Evolutionary conservation across 2,113 vertebrate genomes (phyloP).

Genomic region (Tauraco erythrolophus): DNA sequence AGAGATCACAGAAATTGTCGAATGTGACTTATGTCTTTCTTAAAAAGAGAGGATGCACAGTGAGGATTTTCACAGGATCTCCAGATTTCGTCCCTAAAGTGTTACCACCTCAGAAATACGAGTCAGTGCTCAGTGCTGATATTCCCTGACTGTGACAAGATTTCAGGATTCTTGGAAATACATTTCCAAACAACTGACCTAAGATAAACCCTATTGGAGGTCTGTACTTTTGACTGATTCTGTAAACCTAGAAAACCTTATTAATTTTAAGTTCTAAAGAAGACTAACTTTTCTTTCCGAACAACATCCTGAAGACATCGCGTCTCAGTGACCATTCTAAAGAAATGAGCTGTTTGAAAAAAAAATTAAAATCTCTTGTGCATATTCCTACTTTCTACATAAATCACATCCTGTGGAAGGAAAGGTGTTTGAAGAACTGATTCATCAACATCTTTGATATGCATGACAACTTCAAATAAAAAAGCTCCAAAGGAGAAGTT

Average conservation of each 20-base stretch:
- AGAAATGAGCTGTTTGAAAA: background rate
- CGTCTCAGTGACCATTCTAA: background rate
- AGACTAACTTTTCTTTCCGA: background rate
- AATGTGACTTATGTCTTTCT: background rate
- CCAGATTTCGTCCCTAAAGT: accelerated
- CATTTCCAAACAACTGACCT: background rate
- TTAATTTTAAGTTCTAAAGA: background rate
- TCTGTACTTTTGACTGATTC: background rate
- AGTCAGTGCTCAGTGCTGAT: background rate
- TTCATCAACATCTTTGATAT: constrained; percentile 36
- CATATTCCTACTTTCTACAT: background rate
- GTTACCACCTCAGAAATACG: background rate
- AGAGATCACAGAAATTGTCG: background rate
- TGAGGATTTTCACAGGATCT: background rate
- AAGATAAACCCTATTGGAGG: background rate
- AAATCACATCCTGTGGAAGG: background rate
- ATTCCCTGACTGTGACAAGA: accelerated
- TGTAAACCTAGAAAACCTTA: background rate
- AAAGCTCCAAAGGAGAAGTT: background rate
- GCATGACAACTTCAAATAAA: constrained; percentile 11
- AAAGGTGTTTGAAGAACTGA: constrained; percentile 1
- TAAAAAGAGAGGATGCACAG: background rate
- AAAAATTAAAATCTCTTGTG: background rate
- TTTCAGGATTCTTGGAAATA: background rate
- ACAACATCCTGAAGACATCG: background rate